These are phyloP conservation scores for Papilio helenus DNA, from an alignment of 1,140 invertebrate species.

Conservation along the genomic window DNA sequence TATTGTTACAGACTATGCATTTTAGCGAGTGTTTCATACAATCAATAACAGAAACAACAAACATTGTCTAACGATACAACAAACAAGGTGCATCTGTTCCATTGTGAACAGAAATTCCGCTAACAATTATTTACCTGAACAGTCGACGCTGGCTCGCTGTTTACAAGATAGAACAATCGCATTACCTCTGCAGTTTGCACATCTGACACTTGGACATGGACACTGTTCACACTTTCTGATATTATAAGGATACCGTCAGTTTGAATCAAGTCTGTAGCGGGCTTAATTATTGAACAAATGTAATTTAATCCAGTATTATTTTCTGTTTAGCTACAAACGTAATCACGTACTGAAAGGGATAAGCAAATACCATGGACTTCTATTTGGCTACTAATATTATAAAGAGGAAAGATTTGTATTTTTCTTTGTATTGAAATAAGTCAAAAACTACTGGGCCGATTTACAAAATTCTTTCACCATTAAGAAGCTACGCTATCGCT, in stretches of 20 bases:
- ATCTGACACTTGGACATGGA: slow-evolving; percentile 9
- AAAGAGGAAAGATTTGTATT: too few species aligned
- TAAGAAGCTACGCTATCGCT: too few species aligned
- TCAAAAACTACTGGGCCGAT: too few species aligned
- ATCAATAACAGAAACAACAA: neutral
- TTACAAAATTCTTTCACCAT: too few species aligned
- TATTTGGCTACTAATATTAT: too few species aligned
- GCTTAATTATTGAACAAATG: too few species aligned
- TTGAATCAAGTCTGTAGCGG: too few species aligned
- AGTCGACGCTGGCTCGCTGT: slow-evolving; percentile 29
- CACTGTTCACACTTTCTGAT: neutral
- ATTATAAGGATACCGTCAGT: neutral
- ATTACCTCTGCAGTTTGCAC: slow-evolving; percentile 24
- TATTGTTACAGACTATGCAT: neutral
- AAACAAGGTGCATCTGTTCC: slow-evolving; percentile 19
- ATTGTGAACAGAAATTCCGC: slow-evolving; percentile 20
- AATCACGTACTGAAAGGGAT: too few species aligned
- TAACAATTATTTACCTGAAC: slow-evolving; percentile 37
- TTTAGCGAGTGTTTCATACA: neutral
- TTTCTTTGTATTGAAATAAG: too few species aligned
- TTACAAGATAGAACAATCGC: slow-evolving; percentile 38
- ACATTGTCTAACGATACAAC: neutral
- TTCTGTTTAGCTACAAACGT: too few species aligned
- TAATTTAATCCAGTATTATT: too few species aligned
- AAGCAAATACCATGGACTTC: too few species aligned